A percentile compares a stretch with the other conserved stretches of the same genome.
phyloP scores from a whole-genome alignment of 2,797 vertebrate species.

The Bucorvus abyssinicus region DNA sequence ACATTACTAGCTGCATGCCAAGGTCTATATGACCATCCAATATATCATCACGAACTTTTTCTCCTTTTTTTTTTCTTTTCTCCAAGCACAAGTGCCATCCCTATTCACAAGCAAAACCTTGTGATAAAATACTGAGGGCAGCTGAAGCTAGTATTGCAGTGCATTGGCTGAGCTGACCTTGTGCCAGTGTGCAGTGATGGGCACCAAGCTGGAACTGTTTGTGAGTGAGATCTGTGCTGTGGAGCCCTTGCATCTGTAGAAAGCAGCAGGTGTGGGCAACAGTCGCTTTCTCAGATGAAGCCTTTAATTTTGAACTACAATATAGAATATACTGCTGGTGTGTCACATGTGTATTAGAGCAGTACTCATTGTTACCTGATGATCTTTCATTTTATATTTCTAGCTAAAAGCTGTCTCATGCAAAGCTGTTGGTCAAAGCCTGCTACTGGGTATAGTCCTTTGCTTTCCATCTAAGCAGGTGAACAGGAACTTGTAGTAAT shows the following conservation, averaged over 20 bases:
- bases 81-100: background rate
- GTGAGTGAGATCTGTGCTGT: background rate
- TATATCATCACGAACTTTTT: background rate
- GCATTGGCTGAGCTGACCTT: background rate
- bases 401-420: background rate
- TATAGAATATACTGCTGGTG: background rate
- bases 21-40: background rate
- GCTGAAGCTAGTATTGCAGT: background rate
- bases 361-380: background rate
- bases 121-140: background rate
- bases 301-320: background rate
- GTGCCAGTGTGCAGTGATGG: background rate
- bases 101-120: background rate
- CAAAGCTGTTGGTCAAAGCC: background rate
- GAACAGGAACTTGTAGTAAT: conserved; percentile 41
- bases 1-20: background rate
- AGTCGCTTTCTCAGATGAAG: background rate
- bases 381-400: background rate
- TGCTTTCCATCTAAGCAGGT: background rate
- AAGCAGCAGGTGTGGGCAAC: background rate
- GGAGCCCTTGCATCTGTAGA: background rate
- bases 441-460: background rate
- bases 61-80: background rate
- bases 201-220: background rate
- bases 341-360: background rate